phyloP scores from a whole-genome alignment of 2,797 vertebrate species.

The Coregonus suidteri region DNA sequence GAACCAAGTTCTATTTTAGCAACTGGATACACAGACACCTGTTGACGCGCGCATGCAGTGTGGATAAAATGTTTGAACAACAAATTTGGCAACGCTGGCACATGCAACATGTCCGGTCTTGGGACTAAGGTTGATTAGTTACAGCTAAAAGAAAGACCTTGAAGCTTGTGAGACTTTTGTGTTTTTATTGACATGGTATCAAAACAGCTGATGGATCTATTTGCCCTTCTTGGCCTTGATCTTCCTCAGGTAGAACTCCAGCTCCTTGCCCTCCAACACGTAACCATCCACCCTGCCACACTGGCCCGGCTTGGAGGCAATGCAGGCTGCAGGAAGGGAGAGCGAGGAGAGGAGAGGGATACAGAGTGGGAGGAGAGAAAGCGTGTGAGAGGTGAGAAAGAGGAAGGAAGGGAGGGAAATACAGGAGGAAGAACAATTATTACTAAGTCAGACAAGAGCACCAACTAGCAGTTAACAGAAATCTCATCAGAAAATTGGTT shows the following conservation, averaged over 20 bases:
- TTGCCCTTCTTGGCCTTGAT: constrained; percentile 99
- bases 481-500: constrained; percentile 69
- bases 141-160: too few species aligned
- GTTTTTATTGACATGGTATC: constrained; percentile 71
- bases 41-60: too few species aligned
- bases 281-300: constrained; percentile 97
- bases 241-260: constrained; percentile 98
- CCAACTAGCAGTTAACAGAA: constrained; percentile 9
- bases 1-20: too few species aligned
- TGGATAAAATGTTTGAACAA: too few species aligned
- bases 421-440: too few species aligned
- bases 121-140: too few species aligned
- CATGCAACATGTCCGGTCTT: too few species aligned
- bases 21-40: too few species aligned
- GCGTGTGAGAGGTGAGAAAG: neutral
- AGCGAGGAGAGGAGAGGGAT: neutral
- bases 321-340: constrained; percentile 82
- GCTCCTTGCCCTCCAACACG: constrained; percentile 93
- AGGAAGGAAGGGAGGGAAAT: too few species aligned
- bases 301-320: constrained; percentile 93
- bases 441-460: neutral
- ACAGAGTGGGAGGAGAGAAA: too few species aligned
- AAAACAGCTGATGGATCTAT: constrained; percentile 81
- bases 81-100: too few species aligned
- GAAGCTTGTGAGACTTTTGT: constrained; percentile 36